Evolutionary conservation across 2,888 invertebrate genomes (phyloP).

Genomic region (Anoncus sp.): DNA sequence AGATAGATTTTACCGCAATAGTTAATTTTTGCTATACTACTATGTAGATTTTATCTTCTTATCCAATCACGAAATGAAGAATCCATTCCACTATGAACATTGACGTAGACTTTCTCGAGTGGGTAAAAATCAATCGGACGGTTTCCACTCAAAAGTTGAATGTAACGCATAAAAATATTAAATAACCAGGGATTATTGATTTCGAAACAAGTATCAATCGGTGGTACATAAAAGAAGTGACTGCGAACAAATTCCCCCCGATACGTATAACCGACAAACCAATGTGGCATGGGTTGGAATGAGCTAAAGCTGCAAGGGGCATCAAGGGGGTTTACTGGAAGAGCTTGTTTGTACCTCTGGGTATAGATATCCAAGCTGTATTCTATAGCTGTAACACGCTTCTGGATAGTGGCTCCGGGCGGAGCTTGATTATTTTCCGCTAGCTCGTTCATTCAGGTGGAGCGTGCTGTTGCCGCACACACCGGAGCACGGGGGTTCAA

Average conservation of each 20-base stretch:
- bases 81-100: not conserved
- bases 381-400: constrained; percentile 58
- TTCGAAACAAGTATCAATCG: constrained; percentile 11
- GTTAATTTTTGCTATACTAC: not conserved
- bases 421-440: constrained; percentile 83
- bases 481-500: constrained; percentile 79
- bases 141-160: not conserved
- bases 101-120: not conserved
- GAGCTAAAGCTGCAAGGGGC: constrained; percentile 51
- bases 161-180: not conserved
- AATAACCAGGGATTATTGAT: not conserved
- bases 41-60: not conserved
- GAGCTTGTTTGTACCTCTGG: constrained; percentile 62
- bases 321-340: constrained; percentile 65
- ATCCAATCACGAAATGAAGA: too few species aligned
- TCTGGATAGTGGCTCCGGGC: constrained; percentile 81
- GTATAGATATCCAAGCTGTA: constrained; percentile 67
- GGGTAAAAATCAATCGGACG: not conserved
- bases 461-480: constrained; percentile 77
- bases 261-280: constrained; percentile 33
- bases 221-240: constrained; percentile 32
- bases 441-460: constrained; percentile 83
- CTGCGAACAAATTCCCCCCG: constrained; percentile 43
- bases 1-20: not conserved
- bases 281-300: constrained; percentile 45